These are phyloP conservation scores for Pseudochromis fuscus DNA, from an alignment of 2,797 vertebrate genomes.

Conservation along the genomic window DNA sequence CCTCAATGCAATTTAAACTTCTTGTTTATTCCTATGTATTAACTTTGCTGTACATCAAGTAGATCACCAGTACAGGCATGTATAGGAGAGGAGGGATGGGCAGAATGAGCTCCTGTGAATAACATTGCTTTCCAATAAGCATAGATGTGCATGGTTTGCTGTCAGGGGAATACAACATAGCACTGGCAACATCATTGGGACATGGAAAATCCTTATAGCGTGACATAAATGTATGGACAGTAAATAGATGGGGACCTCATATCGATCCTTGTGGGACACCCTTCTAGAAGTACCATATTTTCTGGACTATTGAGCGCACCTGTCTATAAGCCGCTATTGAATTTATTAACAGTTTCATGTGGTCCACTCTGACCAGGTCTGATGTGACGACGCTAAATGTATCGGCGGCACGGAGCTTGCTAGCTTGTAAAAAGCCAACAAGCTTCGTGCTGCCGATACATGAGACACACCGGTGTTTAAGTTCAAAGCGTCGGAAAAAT, in stretches of 20 bases:
- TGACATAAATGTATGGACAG: not conserved
- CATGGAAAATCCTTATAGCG: not conserved
- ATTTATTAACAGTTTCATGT: too few relatives aligned
- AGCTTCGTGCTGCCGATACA: too few relatives aligned
- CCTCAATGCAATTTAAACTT: not conserved
- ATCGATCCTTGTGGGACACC: slow-evolving; percentile 6
- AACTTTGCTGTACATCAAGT: not conserved
- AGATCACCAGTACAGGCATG: not conserved
- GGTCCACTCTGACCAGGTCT: too few relatives aligned
- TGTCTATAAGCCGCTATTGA: too few relatives aligned
- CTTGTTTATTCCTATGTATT: not conserved
- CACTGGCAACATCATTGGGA: not conserved
- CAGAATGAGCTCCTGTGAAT: not conserved
- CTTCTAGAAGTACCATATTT: too few relatives aligned
- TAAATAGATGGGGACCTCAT: not conserved
- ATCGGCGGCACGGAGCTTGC: too few relatives aligned
- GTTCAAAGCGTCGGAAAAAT: too few relatives aligned
- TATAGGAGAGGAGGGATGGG: not conserved
- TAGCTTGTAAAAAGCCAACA: too few relatives aligned
- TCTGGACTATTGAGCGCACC: too few relatives aligned
- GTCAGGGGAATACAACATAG: not conserved
- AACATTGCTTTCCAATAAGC: not conserved
- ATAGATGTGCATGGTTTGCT: not conserved
- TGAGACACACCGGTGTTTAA: too few relatives aligned
- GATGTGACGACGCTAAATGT: too few relatives aligned